A percentile compares a stretch with the other conserved stretches of the same genome.
Evolutionary conservation across 2,797 vertebrate genomes (phyloP).

Genomic region (Sebastes wilsoni): DNA sequence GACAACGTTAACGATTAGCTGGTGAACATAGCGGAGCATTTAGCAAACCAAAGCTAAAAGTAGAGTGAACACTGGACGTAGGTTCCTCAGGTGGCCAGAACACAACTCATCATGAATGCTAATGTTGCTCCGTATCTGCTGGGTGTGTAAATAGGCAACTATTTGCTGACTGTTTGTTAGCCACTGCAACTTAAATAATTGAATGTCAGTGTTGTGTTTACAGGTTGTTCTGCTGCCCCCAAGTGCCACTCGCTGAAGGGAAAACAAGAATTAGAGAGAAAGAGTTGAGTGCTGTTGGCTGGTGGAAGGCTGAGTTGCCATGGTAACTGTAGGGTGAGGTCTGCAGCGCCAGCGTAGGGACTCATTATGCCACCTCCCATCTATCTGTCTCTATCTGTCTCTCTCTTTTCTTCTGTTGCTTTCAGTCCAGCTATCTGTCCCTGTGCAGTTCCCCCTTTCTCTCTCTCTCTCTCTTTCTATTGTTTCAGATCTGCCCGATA

Average conservation of each 20-base stretch:
- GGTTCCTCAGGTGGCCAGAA: neutral
- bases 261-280: constrained; percentile 48
- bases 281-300: constrained; percentile 64
- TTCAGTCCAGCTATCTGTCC: constrained; percentile 18
- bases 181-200: neutral
- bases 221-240: neutral
- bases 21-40: neutral
- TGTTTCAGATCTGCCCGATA: constrained; percentile 3
- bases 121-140: neutral
- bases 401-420: constrained; percentile 31
- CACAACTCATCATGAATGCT: neutral
- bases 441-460: neutral
- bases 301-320: constrained; percentile 78
- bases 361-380: constrained; percentile 75
- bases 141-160: neutral
- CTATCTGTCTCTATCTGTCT: constrained; percentile 59
- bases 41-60: neutral
- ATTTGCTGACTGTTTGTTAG: neutral
- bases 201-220: neutral
- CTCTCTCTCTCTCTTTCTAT: neutral
- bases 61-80: neutral
- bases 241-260: constrained; percentile 32
- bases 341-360: constrained; percentile 70
- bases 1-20: neutral
- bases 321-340: constrained; percentile 80